Evolutionary conservation across 2,113 vertebrate species (phyloP), one percentile per base, ranked within the genome.

Genomic region (Gambusia affinis): DNA sequence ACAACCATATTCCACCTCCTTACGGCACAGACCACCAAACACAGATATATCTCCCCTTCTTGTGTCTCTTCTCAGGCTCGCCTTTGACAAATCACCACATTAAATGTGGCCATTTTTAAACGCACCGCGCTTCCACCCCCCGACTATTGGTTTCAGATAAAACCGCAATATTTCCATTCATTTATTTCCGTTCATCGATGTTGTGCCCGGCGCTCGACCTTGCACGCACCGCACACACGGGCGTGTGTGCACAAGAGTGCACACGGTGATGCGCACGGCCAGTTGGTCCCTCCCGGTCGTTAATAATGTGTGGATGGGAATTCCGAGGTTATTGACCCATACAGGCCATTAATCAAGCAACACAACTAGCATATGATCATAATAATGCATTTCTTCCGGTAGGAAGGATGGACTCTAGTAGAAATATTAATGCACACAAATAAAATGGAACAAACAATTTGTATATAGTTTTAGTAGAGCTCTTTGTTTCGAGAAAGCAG

Each of bases 121-220:
- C 0, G 29, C 78, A 30, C 67, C 78, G 60, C 79, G 65, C 83
- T 86, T 90, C 88, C 24, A 24, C 2, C 89, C 79, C 67, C 60
- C 85, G 70, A 74, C 90, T 92, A 92, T 91, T 91, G 89, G 81
- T 90, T 91, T 91, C 83, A 87, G 90, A 91, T 93, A 92, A 90
- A 93, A 78, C 78, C 61, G 85, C 82, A 87, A 92, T 89, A 91
- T 90, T 92, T 92, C 85, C 88, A 87, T 88, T 87, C 39, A 68
- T 91, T 80, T 83, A 87, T 88, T 93, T 90, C 86, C 81, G 76
- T 76, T 82, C n/a, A 62, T 84, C 54, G 64, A 86, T 85, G 79
- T 3, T n/a, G 47, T 54, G 68, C 22, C 27, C 35, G 11, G 39
- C 61, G 24, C 63, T 76, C 4, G 2, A 54, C 33, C 12, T 0